Base-by-base conservation (phyloP, 2,113 vertebrate species). In the Nesoenas mayeri region DNA sequence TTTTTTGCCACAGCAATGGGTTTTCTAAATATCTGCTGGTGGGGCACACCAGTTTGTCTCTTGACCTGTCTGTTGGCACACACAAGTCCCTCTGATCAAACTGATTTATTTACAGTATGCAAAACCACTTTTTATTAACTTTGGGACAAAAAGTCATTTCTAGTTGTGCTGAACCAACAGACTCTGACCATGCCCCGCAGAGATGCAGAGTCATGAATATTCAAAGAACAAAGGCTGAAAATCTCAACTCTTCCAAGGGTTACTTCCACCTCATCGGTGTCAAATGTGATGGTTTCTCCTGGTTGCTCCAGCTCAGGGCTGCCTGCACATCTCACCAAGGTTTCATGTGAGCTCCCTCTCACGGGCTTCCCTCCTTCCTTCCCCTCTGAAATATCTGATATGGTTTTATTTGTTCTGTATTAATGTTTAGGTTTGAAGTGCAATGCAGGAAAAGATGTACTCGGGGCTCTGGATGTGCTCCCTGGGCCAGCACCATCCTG, bases 401-500 rank as follows among this genome's bases (percentile, higher is more conserved):
- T 0, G 1, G 48, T 20, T 89, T 53, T 58, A 5, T 38, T 69
- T 81, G 48, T 15, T 85, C 40, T 57, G 10, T 11, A n/a, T 44
- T 64, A 85, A 67, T 0, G 2, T 28, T 62, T 61, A 75, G 72
- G 65, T 54, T 66, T 66, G 58, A 93, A 71, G 25, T 19, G 28
- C 18, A 57, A 71, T 13, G 40, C 64, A 71, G 67, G 42, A 79
- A 84, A 69, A 84, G 40, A 74, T 0, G 2, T 18, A 25, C 50
- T 34, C 0, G 1, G 36, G n/a, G 47, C 31, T 91, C 72, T 2
- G 2, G 74, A 38, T 0, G 0, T 5, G 17, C 32, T 73, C 26
- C 51, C 50, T 34, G 38, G 15, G 69, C 69, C 80, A 66, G 80
- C 56, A 44, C 54, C 6, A 3, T 19, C n/a, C 50, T 50, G 69